phyloP scores from a whole-genome alignment of 2,888 invertebrate species.

The Drosophila fungiperda region DNA sequence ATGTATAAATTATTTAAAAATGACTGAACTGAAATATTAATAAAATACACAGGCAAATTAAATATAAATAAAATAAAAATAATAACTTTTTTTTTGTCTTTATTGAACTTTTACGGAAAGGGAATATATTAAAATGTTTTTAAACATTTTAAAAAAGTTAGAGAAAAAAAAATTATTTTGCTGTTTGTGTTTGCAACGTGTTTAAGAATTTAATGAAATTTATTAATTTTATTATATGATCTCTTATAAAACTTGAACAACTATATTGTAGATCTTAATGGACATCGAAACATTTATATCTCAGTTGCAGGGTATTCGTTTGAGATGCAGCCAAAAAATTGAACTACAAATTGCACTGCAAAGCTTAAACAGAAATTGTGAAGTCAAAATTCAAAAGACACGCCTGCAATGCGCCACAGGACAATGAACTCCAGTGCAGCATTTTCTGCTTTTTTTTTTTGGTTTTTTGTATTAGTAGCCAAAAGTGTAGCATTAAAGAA shows the following conservation, averaged over 20 bases:
- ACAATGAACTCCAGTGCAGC: constrained; percentile 59
- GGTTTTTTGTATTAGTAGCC: not conserved
- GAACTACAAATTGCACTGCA: constrained; percentile 14
- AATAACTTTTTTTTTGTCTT: not conserved
- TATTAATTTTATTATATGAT: not conserved
- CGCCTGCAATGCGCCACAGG: constrained; percentile 47
- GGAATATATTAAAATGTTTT: not conserved
- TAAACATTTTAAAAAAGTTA: not conserved
- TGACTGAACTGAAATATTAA: not conserved
- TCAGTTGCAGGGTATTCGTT: constrained; percentile 16
- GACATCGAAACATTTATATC: not conserved
- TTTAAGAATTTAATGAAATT: not conserved
- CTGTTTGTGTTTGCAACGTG: not conserved
- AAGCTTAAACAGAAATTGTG: constrained; percentile 15
- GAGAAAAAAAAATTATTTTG: too few relatives aligned
- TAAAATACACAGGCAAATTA: not conserved
- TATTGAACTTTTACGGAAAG: too few relatives aligned
- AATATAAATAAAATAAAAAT: not conserved
- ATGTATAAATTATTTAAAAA: not conserved
- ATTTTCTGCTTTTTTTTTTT: not conserved
- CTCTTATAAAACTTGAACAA: not conserved
- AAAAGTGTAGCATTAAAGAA: constrained; percentile 62
- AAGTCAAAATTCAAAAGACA: constrained; percentile 62
- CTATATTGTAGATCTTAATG: not conserved
- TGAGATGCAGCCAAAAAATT: constrained; percentile 34